These are phyloP conservation scores for Kryptolebias marmoratus DNA, from an alignment of 2,113 vertebrate species.

Conservation along the genomic window DNA sequence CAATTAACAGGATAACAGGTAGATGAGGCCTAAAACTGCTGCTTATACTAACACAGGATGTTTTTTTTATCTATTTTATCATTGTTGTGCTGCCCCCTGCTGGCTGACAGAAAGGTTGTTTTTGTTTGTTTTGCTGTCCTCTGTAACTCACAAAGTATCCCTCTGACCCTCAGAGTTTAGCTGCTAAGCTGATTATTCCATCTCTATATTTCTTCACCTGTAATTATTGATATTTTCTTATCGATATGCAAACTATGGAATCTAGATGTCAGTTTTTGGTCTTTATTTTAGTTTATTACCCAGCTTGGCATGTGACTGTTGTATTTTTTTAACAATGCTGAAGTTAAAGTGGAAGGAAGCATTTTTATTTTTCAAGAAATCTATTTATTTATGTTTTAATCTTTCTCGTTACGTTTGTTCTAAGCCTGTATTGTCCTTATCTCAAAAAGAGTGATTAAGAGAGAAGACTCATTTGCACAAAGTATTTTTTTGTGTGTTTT, in stretches of 20 bases:
- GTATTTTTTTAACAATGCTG: background rate
- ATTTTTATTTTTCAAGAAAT: background rate
- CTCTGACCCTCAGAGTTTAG: background rate
- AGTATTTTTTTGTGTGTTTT: conserved; percentile 14
- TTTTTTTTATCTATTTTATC: background rate
- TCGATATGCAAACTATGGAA: background rate
- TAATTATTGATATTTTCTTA: background rate
- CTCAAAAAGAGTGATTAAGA: background rate
- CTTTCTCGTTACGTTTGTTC: too few species aligned
- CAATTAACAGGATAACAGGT: background rate
- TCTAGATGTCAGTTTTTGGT: background rate
- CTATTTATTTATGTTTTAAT: too few species aligned
- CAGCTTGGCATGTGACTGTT: background rate
- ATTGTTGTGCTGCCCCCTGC: conserved; percentile 61
- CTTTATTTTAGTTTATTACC: too few species aligned
- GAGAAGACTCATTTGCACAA: conserved; percentile 19
- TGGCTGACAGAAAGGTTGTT: conserved; percentile 28
- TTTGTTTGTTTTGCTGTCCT: too few species aligned
- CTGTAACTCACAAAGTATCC: background rate
- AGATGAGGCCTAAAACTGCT: background rate
- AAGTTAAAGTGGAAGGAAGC: conserved; percentile 4
- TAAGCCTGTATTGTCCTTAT: background rate
- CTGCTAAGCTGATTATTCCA: too few species aligned
- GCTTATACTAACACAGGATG: background rate
- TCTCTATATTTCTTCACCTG: background rate